phyloP scores from a whole-genome alignment of 2,888 invertebrate genomes.

The Nemotelus nigrinus region DNA sequence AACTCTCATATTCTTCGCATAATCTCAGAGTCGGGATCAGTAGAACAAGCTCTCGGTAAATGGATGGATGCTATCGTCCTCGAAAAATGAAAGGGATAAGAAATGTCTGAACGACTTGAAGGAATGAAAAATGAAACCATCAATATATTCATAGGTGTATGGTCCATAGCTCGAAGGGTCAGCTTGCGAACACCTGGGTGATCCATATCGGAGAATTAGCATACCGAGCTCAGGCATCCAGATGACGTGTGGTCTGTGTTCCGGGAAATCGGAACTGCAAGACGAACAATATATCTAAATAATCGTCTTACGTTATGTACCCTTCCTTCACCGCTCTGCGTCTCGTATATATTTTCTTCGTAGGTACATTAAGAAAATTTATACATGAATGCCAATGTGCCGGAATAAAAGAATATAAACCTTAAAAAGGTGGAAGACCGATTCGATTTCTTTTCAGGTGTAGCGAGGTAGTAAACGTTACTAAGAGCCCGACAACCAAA shows the following conservation, averaged over 20 bases:
- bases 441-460: conserved; percentile 11
- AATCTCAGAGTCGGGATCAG: no score
- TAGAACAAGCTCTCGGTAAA: no score
- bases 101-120: background rate
- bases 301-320: background rate
- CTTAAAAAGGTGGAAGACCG: conserved; percentile 14
- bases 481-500: background rate
- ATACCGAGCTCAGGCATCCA: conserved; percentile 24
- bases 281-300: conserved; percentile 12
- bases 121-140: conserved; percentile 20
- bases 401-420: conserved; percentile 25
- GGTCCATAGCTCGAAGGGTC: conserved; percentile 27
- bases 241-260: background rate
- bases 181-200: conserved; percentile 40
- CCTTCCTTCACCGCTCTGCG: background rate
- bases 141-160: conserved; percentile 5
- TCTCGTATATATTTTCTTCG: background rate
- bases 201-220: conserved; percentile 30
- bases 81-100: background rate
- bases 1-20: no score
- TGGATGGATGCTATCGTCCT: no score
- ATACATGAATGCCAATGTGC: conserved; percentile 30
- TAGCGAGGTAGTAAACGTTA: conserved; percentile 7
- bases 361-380: conserved; percentile 29
- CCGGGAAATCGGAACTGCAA: background rate